Conservation (phyloP, 2,888 invertebrate genomes). For the Agrotis exclamationis region DNA sequence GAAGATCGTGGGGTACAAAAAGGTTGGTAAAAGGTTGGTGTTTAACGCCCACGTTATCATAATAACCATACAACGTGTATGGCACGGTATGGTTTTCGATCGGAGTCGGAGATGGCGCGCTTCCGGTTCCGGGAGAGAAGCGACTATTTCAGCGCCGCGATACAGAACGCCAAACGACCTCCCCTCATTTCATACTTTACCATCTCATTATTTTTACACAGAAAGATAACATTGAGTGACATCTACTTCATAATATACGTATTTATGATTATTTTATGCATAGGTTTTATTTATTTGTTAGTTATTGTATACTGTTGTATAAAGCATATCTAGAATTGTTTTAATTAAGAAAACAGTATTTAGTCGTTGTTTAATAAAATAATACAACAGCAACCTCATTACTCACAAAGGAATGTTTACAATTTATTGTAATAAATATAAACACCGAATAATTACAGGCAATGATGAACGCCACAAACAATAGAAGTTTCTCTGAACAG, state of each 20-base stretch:
- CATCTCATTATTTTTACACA: constrained; percentile 69
- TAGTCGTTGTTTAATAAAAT: background rate
- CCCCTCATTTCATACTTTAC: constrained; percentile 66
- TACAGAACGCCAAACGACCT: constrained; percentile 61
- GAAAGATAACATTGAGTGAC: constrained; percentile 55
- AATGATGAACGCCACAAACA: constrained; percentile 21
- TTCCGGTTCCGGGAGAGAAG: constrained; percentile 71
- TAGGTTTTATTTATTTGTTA: constrained; percentile 1
- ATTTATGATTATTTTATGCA: constrained; percentile 30
- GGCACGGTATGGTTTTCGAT: constrained; percentile 66
- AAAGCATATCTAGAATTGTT: background rate
- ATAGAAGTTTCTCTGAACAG: constrained; percentile 32
- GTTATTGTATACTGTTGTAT: background rate
- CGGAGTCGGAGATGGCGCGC: constrained; percentile 72
- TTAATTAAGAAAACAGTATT: background rate
- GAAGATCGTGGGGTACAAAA: constrained; percentile 34
- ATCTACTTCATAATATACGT: constrained; percentile 26
- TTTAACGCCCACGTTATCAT: constrained; percentile 53
- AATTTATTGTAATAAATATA: background rate
- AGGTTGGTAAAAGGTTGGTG: constrained; percentile 40
- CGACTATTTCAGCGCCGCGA: constrained; percentile 67
- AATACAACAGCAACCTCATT: background rate
- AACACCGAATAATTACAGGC: background rate
- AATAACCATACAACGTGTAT: constrained; percentile 60
- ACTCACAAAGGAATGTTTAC: background rate